phyloP scores from a whole-genome alignment of 2,888 invertebrate species.

The Brassicogethes aeneus region DNA sequence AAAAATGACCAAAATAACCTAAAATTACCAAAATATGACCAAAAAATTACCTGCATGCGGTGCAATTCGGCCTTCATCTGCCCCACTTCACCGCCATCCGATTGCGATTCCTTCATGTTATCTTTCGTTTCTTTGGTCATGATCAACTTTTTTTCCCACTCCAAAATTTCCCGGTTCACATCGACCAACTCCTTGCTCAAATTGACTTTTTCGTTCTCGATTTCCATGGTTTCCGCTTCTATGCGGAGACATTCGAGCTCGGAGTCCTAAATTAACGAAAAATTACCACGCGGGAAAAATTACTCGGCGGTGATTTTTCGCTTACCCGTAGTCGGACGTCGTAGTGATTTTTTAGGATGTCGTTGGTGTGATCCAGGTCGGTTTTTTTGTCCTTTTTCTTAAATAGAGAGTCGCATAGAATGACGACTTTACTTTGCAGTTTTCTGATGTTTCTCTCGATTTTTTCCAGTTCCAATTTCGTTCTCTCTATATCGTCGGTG shows the following conservation, averaged over 20 bases:
- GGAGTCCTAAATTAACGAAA: conserved; percentile 45
- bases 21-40: no score
- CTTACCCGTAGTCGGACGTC: conserved; percentile 44
- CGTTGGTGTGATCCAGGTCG: conserved; percentile 47
- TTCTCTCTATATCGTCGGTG: conserved; percentile 53
- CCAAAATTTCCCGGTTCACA: conserved; percentile 57
- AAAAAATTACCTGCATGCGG: conserved; percentile 60
- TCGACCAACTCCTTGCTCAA: conserved; percentile 55
- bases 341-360: conserved; percentile 45
- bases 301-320: background rate
- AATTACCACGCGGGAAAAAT: background rate
- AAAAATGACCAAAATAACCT: conserved; percentile 48
- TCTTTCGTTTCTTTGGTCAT: conserved; percentile 63
- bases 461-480: conserved; percentile 46
- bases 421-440: conserved; percentile 51
- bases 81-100: conserved; percentile 60
- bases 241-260: conserved; percentile 59
- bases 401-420: conserved; percentile 49
- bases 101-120: conserved; percentile 56
- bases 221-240: conserved; percentile 56
- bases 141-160: conserved; percentile 75
- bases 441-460: conserved; percentile 52
- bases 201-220: conserved; percentile 57
- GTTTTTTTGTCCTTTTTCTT: conserved; percentile 47
- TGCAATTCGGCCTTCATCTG: conserved; percentile 75